phyloP scores from a whole-genome alignment of 92 coral and sea anemone species.

The Chrysogorgia sp. region DNA sequence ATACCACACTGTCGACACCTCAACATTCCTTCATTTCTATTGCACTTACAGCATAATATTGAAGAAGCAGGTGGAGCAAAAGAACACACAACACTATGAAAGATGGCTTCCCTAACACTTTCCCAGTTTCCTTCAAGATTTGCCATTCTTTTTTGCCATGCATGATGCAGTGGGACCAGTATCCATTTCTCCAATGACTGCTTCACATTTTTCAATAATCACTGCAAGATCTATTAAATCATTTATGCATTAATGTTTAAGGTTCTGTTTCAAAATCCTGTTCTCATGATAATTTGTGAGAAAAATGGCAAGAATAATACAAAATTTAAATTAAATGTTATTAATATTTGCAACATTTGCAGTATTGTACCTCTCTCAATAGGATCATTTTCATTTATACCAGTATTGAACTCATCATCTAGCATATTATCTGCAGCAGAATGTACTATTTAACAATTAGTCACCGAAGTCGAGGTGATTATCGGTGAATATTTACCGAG shows the following conservation, averaged over 20 bases:
- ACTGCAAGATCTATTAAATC: background rate
- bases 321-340: background rate
- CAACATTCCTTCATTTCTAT: background rate
- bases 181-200: background rate
- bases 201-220: background rate
- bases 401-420: too few species aligned
- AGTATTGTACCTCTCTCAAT: too few species aligned
- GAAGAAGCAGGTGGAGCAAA: background rate
- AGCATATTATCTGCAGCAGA: too few species aligned
- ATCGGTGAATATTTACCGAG: too few species aligned
- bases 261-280: background rate
- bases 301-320: too few species aligned
- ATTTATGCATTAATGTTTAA: background rate
- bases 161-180: background rate
- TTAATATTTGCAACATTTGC: too few species aligned
- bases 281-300: too few species aligned
- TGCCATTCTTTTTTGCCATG: constrained; percentile 1
- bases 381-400: too few species aligned
- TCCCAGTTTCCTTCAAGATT: constrained; percentile 30
- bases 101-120: constrained; percentile 18
- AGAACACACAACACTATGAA: background rate
- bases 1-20: background rate
- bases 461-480: too few species aligned
- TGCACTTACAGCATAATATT: background rate
- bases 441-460: too few species aligned